Evolutionary conservation across 1,140 invertebrate genomes (phyloP).

Genomic region (Drosophila busckii): DNA sequence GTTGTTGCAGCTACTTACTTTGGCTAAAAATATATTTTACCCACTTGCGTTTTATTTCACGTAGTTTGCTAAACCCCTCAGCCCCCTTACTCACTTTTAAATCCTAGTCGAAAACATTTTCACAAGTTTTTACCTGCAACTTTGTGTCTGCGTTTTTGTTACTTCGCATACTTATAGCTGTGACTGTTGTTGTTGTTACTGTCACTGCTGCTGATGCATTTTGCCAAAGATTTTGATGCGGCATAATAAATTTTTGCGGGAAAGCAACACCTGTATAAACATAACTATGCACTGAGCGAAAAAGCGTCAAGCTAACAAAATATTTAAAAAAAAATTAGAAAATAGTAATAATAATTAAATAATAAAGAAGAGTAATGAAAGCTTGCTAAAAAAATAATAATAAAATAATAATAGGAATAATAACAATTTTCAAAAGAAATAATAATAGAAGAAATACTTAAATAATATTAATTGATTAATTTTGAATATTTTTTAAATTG

Average conservation of each 20-base stretch:
- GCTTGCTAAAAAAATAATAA: too few relatives aligned
- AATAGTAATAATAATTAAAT: too few relatives aligned
- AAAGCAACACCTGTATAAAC: conserved; percentile 54
- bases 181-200: conserved; percentile 19
- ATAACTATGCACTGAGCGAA: conserved; percentile 18
- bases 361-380: too few relatives aligned
- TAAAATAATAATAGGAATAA: too few relatives aligned
- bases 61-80: conserved; percentile 8
- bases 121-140: conserved; percentile 16
- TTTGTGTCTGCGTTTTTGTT: conserved; percentile 20
- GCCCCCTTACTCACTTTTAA: conserved; percentile 2
- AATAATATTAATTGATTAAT: too few relatives aligned
- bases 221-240: conserved; percentile 63
- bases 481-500: too few relatives aligned
- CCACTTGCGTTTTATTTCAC: conserved; percentile 21
- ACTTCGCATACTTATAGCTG: too few relatives aligned
- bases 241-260: conserved; percentile 64
- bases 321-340: too few relatives aligned
- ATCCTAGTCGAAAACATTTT: conserved; percentile 55
- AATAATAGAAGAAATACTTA: too few relatives aligned
- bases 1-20: conserved; percentile 44
- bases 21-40: conserved; percentile 50
- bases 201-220: conserved; percentile 39
- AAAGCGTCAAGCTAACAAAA: too few relatives aligned
- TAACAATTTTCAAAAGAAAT: too few relatives aligned